These are phyloP conservation scores for Amblyjoppa fuscipennis DNA, from an alignment of 2,888 invertebrate species.

Conservation along the genomic window DNA sequence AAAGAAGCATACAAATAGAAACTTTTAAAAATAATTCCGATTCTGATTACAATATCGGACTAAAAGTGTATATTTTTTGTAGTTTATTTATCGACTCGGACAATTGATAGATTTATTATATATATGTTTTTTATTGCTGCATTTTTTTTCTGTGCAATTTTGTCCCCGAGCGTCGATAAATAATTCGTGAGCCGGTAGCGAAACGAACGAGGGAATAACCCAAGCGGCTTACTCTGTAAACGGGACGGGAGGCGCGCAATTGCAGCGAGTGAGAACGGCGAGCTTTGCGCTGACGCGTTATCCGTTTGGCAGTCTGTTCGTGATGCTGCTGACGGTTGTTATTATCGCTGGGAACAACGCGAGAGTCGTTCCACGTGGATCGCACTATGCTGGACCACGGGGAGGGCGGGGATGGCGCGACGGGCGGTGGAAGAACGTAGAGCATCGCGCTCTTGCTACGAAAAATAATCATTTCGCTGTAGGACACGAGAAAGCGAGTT, in stretches of 20 bases:
- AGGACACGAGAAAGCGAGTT: slow-evolving; percentile 10
- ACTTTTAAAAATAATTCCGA: too few species aligned
- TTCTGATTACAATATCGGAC: too few species aligned
- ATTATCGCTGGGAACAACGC: slow-evolving; percentile 51
- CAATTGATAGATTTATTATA: not conserved
- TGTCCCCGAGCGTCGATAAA: not conserved
- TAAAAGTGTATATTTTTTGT: too few species aligned
- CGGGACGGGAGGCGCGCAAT: slow-evolving; percentile 54
- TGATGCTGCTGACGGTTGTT: slow-evolving; percentile 47
- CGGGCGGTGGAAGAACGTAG: slow-evolving; percentile 86
- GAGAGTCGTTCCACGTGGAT: slow-evolving; percentile 68
- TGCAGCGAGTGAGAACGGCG: slow-evolving; percentile 67
- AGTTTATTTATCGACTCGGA: too few species aligned
- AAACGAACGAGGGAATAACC: not conserved
- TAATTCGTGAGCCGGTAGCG: not conserved
- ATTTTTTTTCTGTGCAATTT: not conserved
- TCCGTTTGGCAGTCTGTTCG: slow-evolving; percentile 52
- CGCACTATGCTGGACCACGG: slow-evolving; percentile 86
- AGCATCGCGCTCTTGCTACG: slow-evolving; percentile 83
- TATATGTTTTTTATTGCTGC: not conserved
- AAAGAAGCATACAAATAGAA: too few species aligned
- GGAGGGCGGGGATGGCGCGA: slow-evolving; percentile 85
- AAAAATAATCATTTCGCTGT: slow-evolving; percentile 75
- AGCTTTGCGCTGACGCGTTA: slow-evolving; percentile 56
- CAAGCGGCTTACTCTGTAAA: slow-evolving; percentile 41